A percentile compares a stretch with the other conserved stretches of the same genome.
phyloP scores from a whole-genome alignment of 2,888 invertebrate species.

The Zelleria hepariella region DNA sequence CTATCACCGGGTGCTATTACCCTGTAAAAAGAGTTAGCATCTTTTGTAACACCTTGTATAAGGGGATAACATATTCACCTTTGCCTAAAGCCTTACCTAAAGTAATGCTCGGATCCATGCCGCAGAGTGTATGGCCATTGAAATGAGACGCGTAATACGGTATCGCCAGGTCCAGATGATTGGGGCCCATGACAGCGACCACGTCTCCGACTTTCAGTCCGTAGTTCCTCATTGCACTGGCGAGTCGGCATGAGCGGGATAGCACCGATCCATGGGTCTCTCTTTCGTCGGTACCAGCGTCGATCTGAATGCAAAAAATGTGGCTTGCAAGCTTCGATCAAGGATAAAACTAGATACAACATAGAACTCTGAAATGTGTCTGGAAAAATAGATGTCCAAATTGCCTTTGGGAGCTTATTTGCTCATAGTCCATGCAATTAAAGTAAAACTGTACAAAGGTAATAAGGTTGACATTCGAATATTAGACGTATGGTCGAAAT shows the following conservation, averaged over 20 bases:
- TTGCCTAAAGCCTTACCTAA: constrained; percentile 17
- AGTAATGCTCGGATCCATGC: constrained; percentile 25
- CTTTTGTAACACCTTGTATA: not conserved
- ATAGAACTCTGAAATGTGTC: no score
- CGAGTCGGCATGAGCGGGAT: constrained; percentile 24
- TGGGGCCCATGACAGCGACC: constrained; percentile 29
- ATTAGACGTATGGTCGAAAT: no score
- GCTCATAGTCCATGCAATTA: no score
- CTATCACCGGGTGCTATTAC: no score
- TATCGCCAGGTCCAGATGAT: constrained; percentile 32
- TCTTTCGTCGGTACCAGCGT: constrained; percentile 22
- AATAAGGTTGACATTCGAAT: no score
- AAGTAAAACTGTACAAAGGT: no score
- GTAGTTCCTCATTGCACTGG: constrained; percentile 28
- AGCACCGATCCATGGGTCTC: constrained; percentile 35
- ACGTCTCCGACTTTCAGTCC: constrained; percentile 31
- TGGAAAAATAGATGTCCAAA: no score
- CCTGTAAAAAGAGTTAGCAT: no score
- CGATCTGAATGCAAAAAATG: no score
- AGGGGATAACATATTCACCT: not conserved
- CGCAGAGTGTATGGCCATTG: constrained; percentile 29
- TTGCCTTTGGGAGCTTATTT: no score
- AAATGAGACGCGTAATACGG: constrained; percentile 34
- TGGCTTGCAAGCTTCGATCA: no score
- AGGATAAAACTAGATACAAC: no score